Evolutionary conservation across 2,113 vertebrate genomes (phyloP), one percentile per base, ranked within the genome.

Genomic region (Mugil cephalus): DNA sequence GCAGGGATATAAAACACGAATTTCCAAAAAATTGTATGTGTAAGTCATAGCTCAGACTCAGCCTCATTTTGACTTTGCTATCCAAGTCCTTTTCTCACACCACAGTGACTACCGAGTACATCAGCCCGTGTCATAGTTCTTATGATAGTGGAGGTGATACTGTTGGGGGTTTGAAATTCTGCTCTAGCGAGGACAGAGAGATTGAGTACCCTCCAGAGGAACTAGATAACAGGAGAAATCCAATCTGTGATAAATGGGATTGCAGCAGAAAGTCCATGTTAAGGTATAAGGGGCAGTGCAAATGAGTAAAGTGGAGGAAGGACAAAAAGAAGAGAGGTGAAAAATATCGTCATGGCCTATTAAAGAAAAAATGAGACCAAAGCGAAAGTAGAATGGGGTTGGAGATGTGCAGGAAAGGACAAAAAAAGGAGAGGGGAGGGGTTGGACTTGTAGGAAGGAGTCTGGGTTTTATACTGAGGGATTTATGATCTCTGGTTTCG

Each of bases 401-500:
- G 50, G 13, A 45, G 55, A 40, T 18, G 21, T 79, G 15, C 34
- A 13, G 10, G 19, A 45, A 61, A 61, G 76, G 61, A 76, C 55
- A 53, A 62, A 66, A 47, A 43, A 18, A 19, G 58, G 13, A 53
- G 48, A 18, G 17, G 43, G 14, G 39, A 40, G 42, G 42, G 63
- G 40, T n/a, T n/a, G n/a, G 18, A 19, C 17, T 11, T 2, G 17
- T 40, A 48, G 15, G n/a, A 56, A 19, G 56, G 21, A 62, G 43
- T 45, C 43, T 34, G 43, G 12, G 50, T 39, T 45, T 72, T 53
- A 38, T 58, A 38, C 14, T 19, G n/a, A 38, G 38, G 56, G 62
- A 80, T 77, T 80, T 84, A 84, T 65, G 72, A 65, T 43, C 58
- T 60, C 56, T 69, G 72, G 67, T 59, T 63, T 67, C 11, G 38